Evolutionary conservation across 2,797 vertebrate species (phyloP), one percentile per base, ranked within the genome.

Genomic region (Acanthurus lineatus): DNA sequence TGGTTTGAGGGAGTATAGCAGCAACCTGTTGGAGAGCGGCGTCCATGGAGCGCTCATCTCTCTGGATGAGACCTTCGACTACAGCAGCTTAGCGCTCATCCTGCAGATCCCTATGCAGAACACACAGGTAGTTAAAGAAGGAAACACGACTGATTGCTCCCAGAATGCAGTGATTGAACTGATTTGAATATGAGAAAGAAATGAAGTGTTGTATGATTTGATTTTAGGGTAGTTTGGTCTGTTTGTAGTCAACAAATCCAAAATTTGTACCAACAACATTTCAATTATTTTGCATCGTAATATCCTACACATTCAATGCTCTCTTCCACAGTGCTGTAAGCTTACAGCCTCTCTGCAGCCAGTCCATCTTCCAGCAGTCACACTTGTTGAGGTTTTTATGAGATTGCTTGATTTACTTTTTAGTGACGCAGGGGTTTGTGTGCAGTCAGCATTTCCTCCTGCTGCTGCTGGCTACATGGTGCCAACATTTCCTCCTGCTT

Each of bases 41-140:
- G 96, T 99, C 57, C 98, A 99, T 0, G 98, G 98, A 0, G 94
- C 97, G 0, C 96, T 99, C 47, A 85, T 99, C 66, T 91, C 97
- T 75, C 94, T 99, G 25, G 97, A 99, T 0, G 97, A 99, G 91
- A 98, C 96, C 77, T 99, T 99, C 0, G 98, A 98, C 93, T 97
- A 97, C 94, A 97, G 96, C 93, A 97, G 97, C 17, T 92, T 99
- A 73, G 97, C 97, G 0, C 97, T 99, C 45, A 96, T 98, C 75
- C 93, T 99, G 84, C 98, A 99, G 91, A 98, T 99, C 74, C 98
- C 98, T 84, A 99, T 97, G 1, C 98, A 99, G 96, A 99, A 97
- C 93, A 99, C 97, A 9, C 98, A 99, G 97, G 98, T 98, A 83
- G 76, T 59, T 65, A 73, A 3, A 16, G 16, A 69, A 56, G 19